Evolutionary conservation across 2,888 invertebrate species (phyloP).

Genomic region (Julus scanicus): DNA sequence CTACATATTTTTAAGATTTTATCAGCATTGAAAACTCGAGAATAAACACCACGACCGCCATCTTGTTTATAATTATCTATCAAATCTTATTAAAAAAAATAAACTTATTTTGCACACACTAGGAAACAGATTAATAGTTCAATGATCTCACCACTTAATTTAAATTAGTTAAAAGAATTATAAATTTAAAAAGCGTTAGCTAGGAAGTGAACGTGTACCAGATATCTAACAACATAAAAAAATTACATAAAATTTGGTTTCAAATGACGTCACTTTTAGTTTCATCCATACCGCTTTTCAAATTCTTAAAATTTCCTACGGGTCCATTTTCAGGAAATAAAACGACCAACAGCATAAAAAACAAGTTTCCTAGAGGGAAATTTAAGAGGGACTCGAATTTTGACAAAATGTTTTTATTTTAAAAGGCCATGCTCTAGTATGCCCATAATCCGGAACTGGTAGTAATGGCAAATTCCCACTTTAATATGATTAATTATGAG

Average conservation of each 20-base stretch:
- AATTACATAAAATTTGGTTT: too few relatives aligned
- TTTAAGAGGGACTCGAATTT: too few relatives aligned
- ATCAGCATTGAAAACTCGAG: background rate
- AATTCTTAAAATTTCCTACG: too few relatives aligned
- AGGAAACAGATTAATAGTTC: constrained; percentile 18
- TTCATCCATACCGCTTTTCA: too few relatives aligned
- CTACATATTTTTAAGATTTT: background rate
- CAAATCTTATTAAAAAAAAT: background rate
- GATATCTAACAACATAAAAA: background rate
- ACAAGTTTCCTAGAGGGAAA: too few relatives aligned
- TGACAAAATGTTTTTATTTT: too few relatives aligned
- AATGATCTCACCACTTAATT: background rate
- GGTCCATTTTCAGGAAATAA: too few relatives aligned
- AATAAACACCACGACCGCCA: background rate
- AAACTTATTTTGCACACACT: background rate
- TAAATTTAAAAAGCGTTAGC: background rate
- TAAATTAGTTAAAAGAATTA: background rate
- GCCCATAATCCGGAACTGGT: background rate
- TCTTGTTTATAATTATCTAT: background rate
- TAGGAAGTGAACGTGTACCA: background rate
- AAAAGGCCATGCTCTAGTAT: too few relatives aligned
- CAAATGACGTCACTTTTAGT: too few relatives aligned
- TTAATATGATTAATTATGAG: background rate
- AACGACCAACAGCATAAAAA: background rate
- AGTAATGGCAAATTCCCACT: background rate